Evolutionary conservation across 2,888 invertebrate genomes (phyloP), one percentile per base, ranked within the genome.

Genomic region (Teleiodes luculella): DNA sequence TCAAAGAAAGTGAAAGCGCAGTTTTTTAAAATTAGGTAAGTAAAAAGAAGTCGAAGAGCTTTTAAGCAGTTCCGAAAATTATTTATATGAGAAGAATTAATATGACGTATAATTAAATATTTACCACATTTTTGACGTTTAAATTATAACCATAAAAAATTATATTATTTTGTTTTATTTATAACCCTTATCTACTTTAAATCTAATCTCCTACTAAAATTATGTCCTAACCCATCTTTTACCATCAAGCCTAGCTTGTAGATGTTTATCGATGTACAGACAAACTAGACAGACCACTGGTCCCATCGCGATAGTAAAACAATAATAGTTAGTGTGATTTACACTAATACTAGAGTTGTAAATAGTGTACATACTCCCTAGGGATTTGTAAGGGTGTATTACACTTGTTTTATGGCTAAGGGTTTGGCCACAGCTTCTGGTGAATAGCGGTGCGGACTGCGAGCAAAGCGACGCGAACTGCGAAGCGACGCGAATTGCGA

Each of bases 251-350:
- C 11, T 18, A 41, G 18, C 37, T 16, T 41, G 10, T 20, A 28
- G 43, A 43, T 43, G 43, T n/a, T 43, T 33, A 33, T 33, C 33
- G n/a, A 43, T 41, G 11, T 16, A 11, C 13, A 36, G 36, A 48
- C 20, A 18, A 48, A 35, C 48, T 11, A 48, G 48, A 48, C 48
- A 48, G 18, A 52, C 28, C 18, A 43, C 16, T 33, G 20, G 36
- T 33, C 45, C 46, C 37, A 41, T 28, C 41, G 31, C 28, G 46
- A 54, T 54, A 54, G 31, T 35, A 36, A 51, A 51, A 56, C 55
- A 52, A 56, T 56, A 56, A 56, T 56, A 43, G 52, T 52, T 56
- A 49, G 20, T 28, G 30, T 48, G 46, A 48, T 52, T 8, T 52
- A 56, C 49, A 18, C 35, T 52, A 56, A 52, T 37, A 13, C 14